Evolutionary conservation across 2,797 vertebrate species (phyloP), one percentile per base, ranked within the genome.

Genomic region (Dendrocincla tyrannina): DNA sequence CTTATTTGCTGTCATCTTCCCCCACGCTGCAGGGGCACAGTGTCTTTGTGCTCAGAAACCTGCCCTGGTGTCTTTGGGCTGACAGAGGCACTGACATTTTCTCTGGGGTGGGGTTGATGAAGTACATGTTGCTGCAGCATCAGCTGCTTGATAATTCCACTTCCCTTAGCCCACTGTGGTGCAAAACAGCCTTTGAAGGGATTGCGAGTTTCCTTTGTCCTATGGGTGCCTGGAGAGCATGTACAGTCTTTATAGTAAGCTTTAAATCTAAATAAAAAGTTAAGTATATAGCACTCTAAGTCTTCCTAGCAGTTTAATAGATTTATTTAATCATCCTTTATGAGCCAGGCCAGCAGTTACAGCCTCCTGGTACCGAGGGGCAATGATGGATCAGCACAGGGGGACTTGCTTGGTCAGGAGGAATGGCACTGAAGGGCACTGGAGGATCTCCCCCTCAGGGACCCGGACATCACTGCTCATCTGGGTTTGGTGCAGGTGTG

Each of bases 201-300:
- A 58, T 83, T 74, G n/a, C 22, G 67, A 91, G 78, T 87, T 95
- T 95, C 72, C 84, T 72, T 93, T 92, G 64, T 16, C 7, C 10
- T 91, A 87, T 83, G 81, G 73, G 72, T 80, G 89, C 49, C 93
- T 95, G 92, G 95, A 93, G 95, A 96, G 92, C 73, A 22, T 11
- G 85, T 58, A 64, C 27, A 17, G 81, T n/a, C 89, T 88, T 92
- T 68, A 68, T 87, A 89, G 89, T 81, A 81, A 35, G 81, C 76
- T 85, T 89, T 95, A 94, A 94, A 96, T 95, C 92, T 92, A 91
- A 94, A 94, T 94, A 93, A 93, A 91, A 93, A 88, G 91, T 93
- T 85, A 91, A 89, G 93, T 82, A 50, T 88, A 66, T 83, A 20
- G 50, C 87, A 17, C 58, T 84, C 69, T 80, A 63, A 85, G 85